Conservation (phyloP, 2,888 invertebrate genomes). For the Bedellia somnulentella region DNA sequence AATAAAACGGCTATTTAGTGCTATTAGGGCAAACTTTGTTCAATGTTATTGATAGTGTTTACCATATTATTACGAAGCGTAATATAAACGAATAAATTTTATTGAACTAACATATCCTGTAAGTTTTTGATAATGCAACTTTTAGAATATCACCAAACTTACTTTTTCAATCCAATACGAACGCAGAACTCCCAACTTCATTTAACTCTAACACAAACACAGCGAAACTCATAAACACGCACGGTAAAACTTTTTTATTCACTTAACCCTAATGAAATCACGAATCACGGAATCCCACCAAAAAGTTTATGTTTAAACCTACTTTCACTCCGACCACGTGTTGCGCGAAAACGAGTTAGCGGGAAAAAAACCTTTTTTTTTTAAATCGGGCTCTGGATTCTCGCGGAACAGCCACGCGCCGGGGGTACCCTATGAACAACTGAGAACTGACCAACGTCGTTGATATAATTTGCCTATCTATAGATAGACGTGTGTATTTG, state of each 20-base stretch:
- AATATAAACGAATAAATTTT: no score
- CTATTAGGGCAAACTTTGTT: no score
- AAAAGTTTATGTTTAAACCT: constrained; percentile 28
- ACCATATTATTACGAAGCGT: no score
- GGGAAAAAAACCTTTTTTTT: neutral
- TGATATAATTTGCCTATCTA: constrained; percentile 29
- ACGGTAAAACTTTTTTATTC: constrained; percentile 16
- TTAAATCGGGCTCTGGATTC: no score
- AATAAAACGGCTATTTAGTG: no score
- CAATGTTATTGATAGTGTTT: no score
- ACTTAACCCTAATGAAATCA: constrained; percentile 14
- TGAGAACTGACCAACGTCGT: constrained; percentile 51
- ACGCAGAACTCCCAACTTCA: constrained; percentile 10
- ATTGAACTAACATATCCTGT: no score
- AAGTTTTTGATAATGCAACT: no score
- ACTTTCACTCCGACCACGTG: constrained; percentile 33
- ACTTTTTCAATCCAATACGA: neutral
- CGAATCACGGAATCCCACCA: constrained; percentile 23
- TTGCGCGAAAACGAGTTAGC: constrained; percentile 19
- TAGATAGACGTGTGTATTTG: no score
- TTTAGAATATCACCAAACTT: neutral
- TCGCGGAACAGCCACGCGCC: no score
- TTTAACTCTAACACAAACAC: constrained; percentile 17
- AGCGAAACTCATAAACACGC: constrained; percentile 19
- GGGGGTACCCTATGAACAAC: constrained; percentile 35